Base-by-base conservation (phyloP, 2,888 invertebrate genomes). In the Heliconius sara region DNA sequence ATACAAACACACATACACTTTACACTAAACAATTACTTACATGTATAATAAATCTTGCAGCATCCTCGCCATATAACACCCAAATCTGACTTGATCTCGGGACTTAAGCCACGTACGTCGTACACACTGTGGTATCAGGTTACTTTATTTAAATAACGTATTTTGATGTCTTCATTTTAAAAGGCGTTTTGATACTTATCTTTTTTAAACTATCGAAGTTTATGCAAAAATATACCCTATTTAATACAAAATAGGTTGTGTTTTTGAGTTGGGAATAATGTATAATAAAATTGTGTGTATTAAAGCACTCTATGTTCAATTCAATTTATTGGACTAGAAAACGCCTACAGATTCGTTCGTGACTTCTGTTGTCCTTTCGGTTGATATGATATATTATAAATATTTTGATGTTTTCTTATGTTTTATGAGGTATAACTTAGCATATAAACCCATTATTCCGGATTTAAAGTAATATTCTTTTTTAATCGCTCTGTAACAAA, bases 81-180 rank as follows among this genome's bases (percentile, higher is more conserved):
- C 83, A 83, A 85, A 84, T 84, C 84, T 83, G 85, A 86, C 85
- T 86, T 82, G 85, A 86, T 85, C 85, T 84, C 80, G 82, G 77
- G 76, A 82, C 84, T 86, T 84, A 86, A 85, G 84, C 87, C 93
- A 93, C 93, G 93, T 92, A 52, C 52, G 19, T 52, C 52, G 52
- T 52, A 92, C 89, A 87, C 86, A 85, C 86, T 79, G 82, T 82
- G 83, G 90, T 91, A 91, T 93, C 90, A 87, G 85, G 92, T 93
- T 93, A 90, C 93, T 86, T 84, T 88, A 92, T 93, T 93, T 92
- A 89, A 93, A 93, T 93, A 93, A 93, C 79, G 82, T 85, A 74
- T 84, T 85, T 87, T 91, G 93, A 93, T 92, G 92, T 91, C 93
- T 93, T 91, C 91, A 93, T 93, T 92, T 90, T 89, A 89, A 82